Evolutionary conservation across 92 coral and sea anemone species (phyloP), one percentile per base, ranked within the genome.

Genomic region (Siderastrea siderea): DNA sequence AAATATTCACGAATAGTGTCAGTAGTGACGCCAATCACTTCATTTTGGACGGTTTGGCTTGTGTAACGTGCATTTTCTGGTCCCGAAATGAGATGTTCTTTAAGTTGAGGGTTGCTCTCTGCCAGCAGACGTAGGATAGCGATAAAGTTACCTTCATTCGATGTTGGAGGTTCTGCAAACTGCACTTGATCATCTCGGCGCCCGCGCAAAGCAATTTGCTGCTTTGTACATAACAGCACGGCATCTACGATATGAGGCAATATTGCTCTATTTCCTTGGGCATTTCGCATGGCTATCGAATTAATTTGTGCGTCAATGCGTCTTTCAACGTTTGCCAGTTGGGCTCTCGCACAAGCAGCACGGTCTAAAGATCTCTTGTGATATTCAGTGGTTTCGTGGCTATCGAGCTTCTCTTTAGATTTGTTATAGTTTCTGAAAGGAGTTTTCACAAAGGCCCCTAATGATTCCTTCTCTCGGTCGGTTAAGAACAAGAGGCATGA

Each of bases 171-270:
- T 87, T 91, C 91, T 66, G 81, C 90, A 84, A 92, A 88, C 43
- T 88, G 63, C 53, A 92, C 60, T 19, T 88, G 72, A 65, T 92
- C 55, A 85, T 92, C 93, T 75, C 95, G 48, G 90, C 89, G 92
- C 65, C 95, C 90, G 12, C 92, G 92, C 90, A 92, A 92, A 92
- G 92, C 88, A 80, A 93, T 89, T 86, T 89, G 88, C 59, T 92
- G 89, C 82, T 86, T 92, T 52, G 95, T 86, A 59, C 93, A 81
- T 47, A 85, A 79, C 82, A 87, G 67, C 68, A 93, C 91, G 59
- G 91, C 93, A 86, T 86, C 90, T 53, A 93, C 93, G 81, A 93
- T 89, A 60, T 75, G 91, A 65, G 95, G 95, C 91, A 89, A 70
- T 71, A 93, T 85, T 75, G 91, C 84, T 86, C 76, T 80, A 70